Evolutionary conservation across 2,888 invertebrate species (phyloP).

Genomic region (Cheilosia variabilis): DNA sequence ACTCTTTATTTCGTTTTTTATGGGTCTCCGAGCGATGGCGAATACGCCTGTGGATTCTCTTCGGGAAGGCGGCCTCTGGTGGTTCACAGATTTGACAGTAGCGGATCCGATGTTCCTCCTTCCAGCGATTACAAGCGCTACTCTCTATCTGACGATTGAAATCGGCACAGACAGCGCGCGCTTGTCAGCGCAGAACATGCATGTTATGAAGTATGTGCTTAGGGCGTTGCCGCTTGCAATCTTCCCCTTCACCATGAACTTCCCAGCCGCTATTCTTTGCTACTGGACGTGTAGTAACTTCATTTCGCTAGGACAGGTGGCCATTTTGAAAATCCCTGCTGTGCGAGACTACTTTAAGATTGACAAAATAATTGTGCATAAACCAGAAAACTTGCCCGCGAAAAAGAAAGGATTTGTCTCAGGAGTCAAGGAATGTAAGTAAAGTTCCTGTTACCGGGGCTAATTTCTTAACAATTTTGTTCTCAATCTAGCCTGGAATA

Average conservation of each 20-base stretch:
- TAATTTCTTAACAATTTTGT: background rate
- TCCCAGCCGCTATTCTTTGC: conserved; percentile 93
- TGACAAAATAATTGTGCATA: conserved; percentile 86
- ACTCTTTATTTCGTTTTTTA: conserved; percentile 95
- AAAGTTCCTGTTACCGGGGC: background rate
- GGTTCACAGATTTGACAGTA: conserved; percentile 96
- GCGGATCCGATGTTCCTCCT: conserved; percentile 95
- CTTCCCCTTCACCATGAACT: conserved; percentile 93
- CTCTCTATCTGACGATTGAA: conserved; percentile 92
- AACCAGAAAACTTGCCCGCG: conserved; percentile 86
- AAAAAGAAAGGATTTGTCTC: conserved; percentile 91
- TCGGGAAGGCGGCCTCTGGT: conserved; percentile 93
- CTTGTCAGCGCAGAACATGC: conserved; percentile 88
- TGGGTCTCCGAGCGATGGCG: conserved; percentile 94
- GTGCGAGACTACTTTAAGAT: conserved; percentile 92
- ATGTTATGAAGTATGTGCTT: conserved; percentile 89
- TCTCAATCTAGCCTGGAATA: conserved; percentile 88
- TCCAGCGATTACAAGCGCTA: conserved; percentile 93
- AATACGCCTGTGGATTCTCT: conserved; percentile 96
- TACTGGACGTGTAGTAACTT: conserved; percentile 96
- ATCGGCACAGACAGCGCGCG: conserved; percentile 91
- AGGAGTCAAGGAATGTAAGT: conserved; percentile 91
- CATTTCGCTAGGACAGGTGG: conserved; percentile 92
- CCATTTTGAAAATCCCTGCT: conserved; percentile 89
- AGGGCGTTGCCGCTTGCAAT: conserved; percentile 90